Conservation (phyloP, 2,797 vertebrate genomes). For the Centropyge bicolor region DNA sequence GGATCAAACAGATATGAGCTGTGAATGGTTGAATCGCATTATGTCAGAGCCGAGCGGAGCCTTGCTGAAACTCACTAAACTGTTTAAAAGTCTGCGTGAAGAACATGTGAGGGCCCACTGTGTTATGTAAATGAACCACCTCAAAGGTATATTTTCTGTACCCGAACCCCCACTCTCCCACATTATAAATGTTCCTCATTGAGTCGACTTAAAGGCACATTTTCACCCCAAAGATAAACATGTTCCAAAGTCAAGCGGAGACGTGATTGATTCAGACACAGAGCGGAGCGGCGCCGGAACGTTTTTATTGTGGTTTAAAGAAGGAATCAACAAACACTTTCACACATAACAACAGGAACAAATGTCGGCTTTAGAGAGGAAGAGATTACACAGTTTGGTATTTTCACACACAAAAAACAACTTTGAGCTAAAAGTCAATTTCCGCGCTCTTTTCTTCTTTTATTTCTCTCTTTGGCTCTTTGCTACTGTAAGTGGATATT, state of each 20-base stretch:
- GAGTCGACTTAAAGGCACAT: constrained; percentile 62
- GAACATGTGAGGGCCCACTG: constrained; percentile 55
- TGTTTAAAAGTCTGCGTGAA: constrained; percentile 59
- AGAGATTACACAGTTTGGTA: constrained; percentile 61
- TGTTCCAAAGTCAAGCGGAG: constrained; percentile 58
- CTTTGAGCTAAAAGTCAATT: constrained; percentile 62
- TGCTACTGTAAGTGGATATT: constrained; percentile 34
- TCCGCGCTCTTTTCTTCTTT: constrained; percentile 53
- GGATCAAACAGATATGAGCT: constrained; percentile 47
- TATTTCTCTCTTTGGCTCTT: constrained; percentile 28
- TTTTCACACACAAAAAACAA: constrained; percentile 64
- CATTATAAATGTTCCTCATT: constrained; percentile 47
- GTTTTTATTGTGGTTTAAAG: constrained; percentile 70
- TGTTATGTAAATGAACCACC: constrained; percentile 73
- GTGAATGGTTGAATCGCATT: constrained; percentile 53
- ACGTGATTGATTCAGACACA: constrained; percentile 72
- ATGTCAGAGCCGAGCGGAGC: constrained; percentile 30
- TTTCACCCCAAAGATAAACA: constrained; percentile 71
- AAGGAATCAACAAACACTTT: constrained; percentile 76
- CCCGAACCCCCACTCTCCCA: constrained; percentile 19
- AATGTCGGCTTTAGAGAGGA: constrained; percentile 71
- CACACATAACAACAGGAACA: constrained; percentile 80
- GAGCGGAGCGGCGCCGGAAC: constrained; percentile 56
- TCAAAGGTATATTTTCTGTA: constrained; percentile 53
- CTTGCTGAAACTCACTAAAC: constrained; percentile 47